Percentiles rank a stretch among this genome's conserved stretches.
These are phyloP conservation scores for Amblyopsis rosae DNA, from an alignment of 2,113 vertebrate genomes.

Conservation along the genomic window DNA sequence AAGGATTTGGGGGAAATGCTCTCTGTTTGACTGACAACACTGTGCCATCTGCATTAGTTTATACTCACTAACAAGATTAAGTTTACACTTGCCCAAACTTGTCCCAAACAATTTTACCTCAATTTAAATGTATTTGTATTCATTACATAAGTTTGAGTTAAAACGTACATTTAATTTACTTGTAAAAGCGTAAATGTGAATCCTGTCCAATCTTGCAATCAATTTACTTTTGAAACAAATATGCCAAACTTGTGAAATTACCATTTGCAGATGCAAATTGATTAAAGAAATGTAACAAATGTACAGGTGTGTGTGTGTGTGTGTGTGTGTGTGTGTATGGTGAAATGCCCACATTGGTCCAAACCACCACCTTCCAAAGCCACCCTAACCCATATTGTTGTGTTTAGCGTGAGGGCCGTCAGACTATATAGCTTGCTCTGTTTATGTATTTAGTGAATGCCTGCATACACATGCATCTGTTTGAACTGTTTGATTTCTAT, in stretches of 20 bases:
- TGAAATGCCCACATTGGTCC: constrained; percentile 24
- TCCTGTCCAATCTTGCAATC: too few relatives aligned
- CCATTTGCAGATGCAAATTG: too few relatives aligned
- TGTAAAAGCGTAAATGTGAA: too few relatives aligned
- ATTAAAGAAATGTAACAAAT: too few relatives aligned
- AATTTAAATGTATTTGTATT: too few relatives aligned
- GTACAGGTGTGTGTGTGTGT: not conserved
- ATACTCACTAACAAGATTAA: not conserved
- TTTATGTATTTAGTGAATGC: not conserved
- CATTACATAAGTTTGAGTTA: too few relatives aligned
- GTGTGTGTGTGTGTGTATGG: constrained; percentile 29
- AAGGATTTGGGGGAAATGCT: too few relatives aligned
- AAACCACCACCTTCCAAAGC: not conserved
- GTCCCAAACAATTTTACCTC: too few relatives aligned
- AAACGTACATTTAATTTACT: too few relatives aligned
- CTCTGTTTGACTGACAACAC: not conserved
- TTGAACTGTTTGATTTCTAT: too few relatives aligned
- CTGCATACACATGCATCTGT: not conserved
- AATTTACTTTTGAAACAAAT: too few relatives aligned
- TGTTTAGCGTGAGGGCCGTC: not conserved
- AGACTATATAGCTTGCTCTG: not conserved
- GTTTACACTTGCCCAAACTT: not conserved
- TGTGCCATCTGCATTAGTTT: not conserved
- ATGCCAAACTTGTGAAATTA: too few relatives aligned
- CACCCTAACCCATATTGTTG: not conserved